Conservation (phyloP, 2,888 invertebrate species). For the Epicampocera succincta region DNA sequence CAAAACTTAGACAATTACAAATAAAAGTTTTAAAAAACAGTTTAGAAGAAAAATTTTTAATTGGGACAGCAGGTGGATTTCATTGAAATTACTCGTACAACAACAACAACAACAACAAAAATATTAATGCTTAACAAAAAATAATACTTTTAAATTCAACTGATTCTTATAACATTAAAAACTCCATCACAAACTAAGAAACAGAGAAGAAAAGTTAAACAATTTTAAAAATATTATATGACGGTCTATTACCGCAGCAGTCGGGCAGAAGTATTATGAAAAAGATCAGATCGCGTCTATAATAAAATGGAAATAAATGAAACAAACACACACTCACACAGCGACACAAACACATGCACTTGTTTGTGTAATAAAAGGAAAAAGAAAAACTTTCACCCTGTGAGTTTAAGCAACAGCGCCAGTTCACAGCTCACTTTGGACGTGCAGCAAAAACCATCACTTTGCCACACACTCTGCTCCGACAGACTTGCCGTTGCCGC, state of each 20-base stretch:
- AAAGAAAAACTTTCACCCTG: slow-evolving; percentile 69
- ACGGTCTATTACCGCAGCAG: slow-evolving; percentile 33
- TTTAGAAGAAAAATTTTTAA: too few species aligned
- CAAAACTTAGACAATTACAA: too few species aligned
- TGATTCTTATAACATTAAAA: slow-evolving; percentile 23
- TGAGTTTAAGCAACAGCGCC: slow-evolving; percentile 53
- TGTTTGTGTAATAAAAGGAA: slow-evolving; percentile 40
- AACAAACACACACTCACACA: not conserved
- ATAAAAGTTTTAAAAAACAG: too few species aligned
- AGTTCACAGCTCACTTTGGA: not conserved
- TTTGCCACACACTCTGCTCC: slow-evolving; percentile 32
- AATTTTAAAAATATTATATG: slow-evolving; percentile 45
- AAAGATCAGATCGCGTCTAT: slow-evolving; percentile 52
- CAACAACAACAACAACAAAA: too few species aligned
- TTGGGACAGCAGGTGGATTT: too few species aligned
- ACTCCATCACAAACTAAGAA: not conserved
- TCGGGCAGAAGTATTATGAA: slow-evolving; percentile 49
- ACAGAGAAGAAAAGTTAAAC: slow-evolving; percentile 48
- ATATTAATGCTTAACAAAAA: too few species aligned
- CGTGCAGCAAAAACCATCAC: not conserved
- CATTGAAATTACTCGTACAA: too few species aligned
- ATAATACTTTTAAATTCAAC: not conserved
- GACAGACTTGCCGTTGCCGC: slow-evolving; percentile 2
- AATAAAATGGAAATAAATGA: slow-evolving; percentile 12
- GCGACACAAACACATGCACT: not conserved